Evolutionary conservation across 2,797 vertebrate genomes (phyloP), one percentile per base, ranked within the genome.

Genomic region (Sebastes melanostomus): DNA sequence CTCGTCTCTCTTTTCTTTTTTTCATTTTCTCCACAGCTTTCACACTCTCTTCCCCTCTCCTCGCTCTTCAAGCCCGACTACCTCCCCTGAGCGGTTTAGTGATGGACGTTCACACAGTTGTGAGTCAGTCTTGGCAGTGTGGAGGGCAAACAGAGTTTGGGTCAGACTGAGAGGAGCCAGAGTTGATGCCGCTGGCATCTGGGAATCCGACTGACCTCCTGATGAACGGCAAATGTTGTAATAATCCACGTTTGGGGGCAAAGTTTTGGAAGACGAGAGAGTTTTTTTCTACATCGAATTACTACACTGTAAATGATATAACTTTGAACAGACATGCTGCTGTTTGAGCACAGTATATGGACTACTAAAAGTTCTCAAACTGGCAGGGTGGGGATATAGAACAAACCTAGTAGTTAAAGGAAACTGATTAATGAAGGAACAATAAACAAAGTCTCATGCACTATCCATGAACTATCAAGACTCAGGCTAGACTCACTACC

Each of bases 111-210:
- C 70, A 75, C 81, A 78, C 74, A 65, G 84, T 24, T 68, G 75
- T 75, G 81, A 85, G 75, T 79, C 71, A 60, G 80, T 69, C 59
- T 59, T 82, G 66, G 81, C 25, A 14, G 59, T 27, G 25, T 3
- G 6, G 72, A 79, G 77, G 66, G 77, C 66, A 87, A 85, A 84
- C 79, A 70, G 68, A 56, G 75, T 76, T 73, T 25, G 68, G 72
- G 81, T 77, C 68, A 75, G 83, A 81, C 77, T 80, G 66, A 85
- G 50, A 75, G 84, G 79, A 91, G 83, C 34, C 79, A 12, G 78
- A 70, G 72, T n/a, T 32, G 62, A 77, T 66, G 68, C 61, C 46
- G 3, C 16, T 46, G 16, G 32, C 56, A 73, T 75, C 50, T 54
- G 70, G 16, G 42, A 46, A 0, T 46, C 20, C 8, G 1, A 52